phyloP scores from a whole-genome alignment of 2,888 invertebrate species.

The Sympetrum striolatum region DNA sequence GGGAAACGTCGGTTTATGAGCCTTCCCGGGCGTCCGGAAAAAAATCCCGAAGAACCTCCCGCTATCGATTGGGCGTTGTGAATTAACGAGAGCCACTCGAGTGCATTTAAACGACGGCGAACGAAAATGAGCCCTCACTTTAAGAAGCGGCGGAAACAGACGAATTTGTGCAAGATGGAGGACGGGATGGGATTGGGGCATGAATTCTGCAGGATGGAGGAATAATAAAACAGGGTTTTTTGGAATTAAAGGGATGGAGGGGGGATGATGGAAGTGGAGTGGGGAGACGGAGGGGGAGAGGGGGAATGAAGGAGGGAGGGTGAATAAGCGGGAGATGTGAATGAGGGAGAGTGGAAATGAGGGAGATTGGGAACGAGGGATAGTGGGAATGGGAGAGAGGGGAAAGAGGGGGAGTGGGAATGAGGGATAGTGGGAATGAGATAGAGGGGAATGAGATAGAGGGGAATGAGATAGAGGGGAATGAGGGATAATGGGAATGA shows the following conservation, averaged over 20 bases:
- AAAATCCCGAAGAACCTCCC: too few relatives aligned
- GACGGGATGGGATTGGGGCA: not conserved
- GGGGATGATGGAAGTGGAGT: too few relatives aligned
- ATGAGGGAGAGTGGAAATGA: too few relatives aligned
- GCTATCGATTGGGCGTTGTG: not conserved
- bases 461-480: not conserved
- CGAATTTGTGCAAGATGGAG: not conserved
- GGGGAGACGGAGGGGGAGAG: not conserved
- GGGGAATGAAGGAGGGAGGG: not conserved
- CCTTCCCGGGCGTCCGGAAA: too few relatives aligned
- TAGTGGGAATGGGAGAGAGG: too few relatives aligned
- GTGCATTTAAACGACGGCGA: not conserved
- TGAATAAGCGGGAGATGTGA: too few relatives aligned
- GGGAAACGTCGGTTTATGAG: too few relatives aligned
- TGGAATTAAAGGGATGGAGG: not conserved
- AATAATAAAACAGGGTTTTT: not conserved
- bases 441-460: too few relatives aligned
- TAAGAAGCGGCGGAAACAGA: not conserved
- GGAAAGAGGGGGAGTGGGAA: not conserved
- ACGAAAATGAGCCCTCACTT: not conserved
- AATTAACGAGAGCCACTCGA: not conserved
- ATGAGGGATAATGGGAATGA: not conserved
- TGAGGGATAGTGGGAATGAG: too few relatives aligned
- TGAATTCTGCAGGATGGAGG: not conserved
- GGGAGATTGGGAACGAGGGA: too few relatives aligned